Evolutionary conservation across 2,888 invertebrate genomes (phyloP), one percentile per base, ranked within the genome.

Genomic region (Leucophenga maculata): DNA sequence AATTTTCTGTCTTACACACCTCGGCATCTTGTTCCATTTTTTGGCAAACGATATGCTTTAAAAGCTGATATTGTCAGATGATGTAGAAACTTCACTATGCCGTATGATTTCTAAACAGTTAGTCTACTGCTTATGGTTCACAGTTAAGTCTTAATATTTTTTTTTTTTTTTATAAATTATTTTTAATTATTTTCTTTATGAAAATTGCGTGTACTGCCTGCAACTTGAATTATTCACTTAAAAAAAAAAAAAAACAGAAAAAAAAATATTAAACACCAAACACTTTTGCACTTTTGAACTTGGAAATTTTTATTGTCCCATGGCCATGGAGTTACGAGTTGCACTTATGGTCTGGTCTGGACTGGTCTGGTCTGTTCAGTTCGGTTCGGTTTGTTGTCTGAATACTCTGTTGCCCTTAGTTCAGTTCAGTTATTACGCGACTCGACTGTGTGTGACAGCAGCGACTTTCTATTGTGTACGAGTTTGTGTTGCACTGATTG

Each of bases 1-100:
- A n/a, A n/a, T n/a, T n/a, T n/a, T n/a, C n/a, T 31, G 48, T 69
- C 31, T 20, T 78, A 82, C 81, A 76, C 80, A 81, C 81, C 81
- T 81, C 79, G 72, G 76, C 75, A 76, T 82, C 62, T 4, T 32
- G 44, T 44, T 70, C 80, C 81, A 81, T 79, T 72, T 77, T 72
- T 69, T 71, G 67, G 70, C 54, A 70, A 68, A 57, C 31, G 22
- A 39, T n/a, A n/a, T n/a, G n/a, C n/a, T n/a, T n/a, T n/a, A n/a
- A n/a, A n/a, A n/a, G n/a, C n/a, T n/a, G n/a, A n/a, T n/a, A n/a
- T n/a, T n/a, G n/a, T n/a, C n/a, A n/a, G n/a, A n/a, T n/a, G n/a
- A n/a, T n/a, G n/a, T n/a, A n/a, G n/a, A n/a, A n/a, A n/a, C n/a
- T n/a, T n/a, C n/a, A n/a, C n/a, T n/a, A n/a, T n/a, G n/a, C n/a